Base-by-base conservation (phyloP, 1,140 invertebrate species). In the Apis mellifera region DNA sequence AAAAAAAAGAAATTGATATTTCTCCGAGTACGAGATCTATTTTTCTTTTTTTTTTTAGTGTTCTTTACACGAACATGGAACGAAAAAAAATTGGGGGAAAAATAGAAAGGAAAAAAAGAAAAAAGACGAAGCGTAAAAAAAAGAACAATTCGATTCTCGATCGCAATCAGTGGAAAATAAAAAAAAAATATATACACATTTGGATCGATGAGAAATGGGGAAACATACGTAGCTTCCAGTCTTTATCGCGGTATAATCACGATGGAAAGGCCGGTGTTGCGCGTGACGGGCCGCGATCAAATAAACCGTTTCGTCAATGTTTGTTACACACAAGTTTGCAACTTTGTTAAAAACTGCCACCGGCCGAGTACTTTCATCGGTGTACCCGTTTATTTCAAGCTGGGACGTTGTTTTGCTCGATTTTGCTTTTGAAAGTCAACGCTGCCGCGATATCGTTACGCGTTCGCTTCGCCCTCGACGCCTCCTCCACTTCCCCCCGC, bases 341-440 rank as follows among this genome's bases (percentile, higher is more conserved):
- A 72, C 57, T 79, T 72, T 70, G 78, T 64, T 79, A 72, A 79
- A 78, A 79, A 71, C 48, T 52, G 57, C 66, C 42, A 54, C 42
- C 42, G 48, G 19, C 15, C 9, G 42, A 7, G n/a, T 26, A 54
- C 19, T 71, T 64, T 62, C 77, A 79, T 72, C 50, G 50, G 19
- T 19, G 4, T n/a, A n/a, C 17, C 3, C 42, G 57, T 70, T 72
- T 54, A 79, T 79, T 79, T 62, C 42, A 48, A 52, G 9, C 42
- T 50, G 48, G 5, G 32, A n/a, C 57, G 68, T 54, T 79, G 68
- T 72, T 62, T 21, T 50, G 42, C 13, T 11, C 26, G 54, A 48
- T 72, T 79, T 32, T 52, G 42, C 55, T 52, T 62, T 52, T 23
- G 19, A 62, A 62, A 64, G 42, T 72, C 77, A 59, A 78, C 57